Conservation (phyloP, 23 tunicate species). For the Oikopleura albicans region DNA sequence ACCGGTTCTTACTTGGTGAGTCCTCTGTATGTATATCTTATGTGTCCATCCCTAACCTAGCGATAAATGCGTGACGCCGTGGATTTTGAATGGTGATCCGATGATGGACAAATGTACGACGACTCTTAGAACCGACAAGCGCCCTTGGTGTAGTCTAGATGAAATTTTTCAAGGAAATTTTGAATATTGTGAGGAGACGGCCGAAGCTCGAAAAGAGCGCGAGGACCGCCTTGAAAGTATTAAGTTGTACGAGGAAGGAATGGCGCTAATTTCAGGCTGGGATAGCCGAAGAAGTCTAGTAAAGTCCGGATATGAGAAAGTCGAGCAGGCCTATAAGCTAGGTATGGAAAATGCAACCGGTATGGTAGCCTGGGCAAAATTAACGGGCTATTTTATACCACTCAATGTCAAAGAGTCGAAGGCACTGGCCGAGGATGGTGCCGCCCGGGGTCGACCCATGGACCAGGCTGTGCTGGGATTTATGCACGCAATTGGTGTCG, state of each 20-base stretch:
- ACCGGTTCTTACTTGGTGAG: too few species aligned
- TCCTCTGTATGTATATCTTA: too few species aligned
- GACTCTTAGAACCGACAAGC: background rate
- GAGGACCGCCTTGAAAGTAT: background rate
- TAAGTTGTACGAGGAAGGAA: background rate
- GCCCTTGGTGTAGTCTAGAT: constrained; percentile 13
- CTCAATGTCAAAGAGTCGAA: constrained; percentile 28
- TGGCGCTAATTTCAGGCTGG: background rate
- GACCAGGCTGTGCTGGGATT: constrained; percentile 80
- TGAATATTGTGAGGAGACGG: background rate
- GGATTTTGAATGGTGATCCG: background rate
- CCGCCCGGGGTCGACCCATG: constrained; percentile 41
- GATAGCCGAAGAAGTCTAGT: background rate
- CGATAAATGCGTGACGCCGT: background rate
- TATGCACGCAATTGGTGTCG: constrained; percentile 64
- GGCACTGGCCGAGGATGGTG: constrained; percentile 33
- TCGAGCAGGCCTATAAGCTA: background rate
- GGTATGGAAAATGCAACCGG: background rate
- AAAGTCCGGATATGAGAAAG: background rate
- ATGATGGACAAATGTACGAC: background rate
- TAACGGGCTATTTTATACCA: constrained; percentile 27
- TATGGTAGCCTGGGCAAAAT: background rate
- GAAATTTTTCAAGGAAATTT: constrained; percentile 1
- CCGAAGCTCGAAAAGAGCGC: background rate
- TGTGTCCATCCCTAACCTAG: too few species aligned